phyloP scores from a whole-genome alignment of 2,797 vertebrate genomes.

The Poecile montanus region DNA sequence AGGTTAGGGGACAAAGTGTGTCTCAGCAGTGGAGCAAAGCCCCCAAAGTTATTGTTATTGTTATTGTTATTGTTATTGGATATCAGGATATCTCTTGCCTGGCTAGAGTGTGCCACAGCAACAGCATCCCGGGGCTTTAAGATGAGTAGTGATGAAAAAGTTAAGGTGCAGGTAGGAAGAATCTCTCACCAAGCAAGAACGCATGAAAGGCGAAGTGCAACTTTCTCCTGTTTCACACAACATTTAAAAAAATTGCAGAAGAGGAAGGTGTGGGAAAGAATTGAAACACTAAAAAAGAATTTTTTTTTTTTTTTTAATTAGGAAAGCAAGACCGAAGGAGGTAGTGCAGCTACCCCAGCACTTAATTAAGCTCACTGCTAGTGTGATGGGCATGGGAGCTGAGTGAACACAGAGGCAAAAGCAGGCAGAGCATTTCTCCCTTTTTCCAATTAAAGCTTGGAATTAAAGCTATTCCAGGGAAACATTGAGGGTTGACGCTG shows the following conservation, averaged over 20 bases:
- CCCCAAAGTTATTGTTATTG: neutral
- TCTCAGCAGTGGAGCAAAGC: neutral
- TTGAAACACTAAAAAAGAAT: neutral
- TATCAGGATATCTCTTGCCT: neutral
- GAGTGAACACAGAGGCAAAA: neutral
- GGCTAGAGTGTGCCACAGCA: too few relatives aligned
- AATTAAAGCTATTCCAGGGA: neutral
- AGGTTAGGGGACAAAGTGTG: neutral
- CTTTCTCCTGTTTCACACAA: slow-evolving; percentile 16
- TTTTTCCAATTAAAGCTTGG: neutral
- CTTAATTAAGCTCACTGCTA: neutral
- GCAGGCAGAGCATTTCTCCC: neutral
- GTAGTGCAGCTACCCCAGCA: neutral
- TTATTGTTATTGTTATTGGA: neutral
- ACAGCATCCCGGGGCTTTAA: neutral
- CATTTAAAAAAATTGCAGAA: neutral
- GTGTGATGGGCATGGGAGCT: neutral
- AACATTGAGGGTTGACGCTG: neutral
- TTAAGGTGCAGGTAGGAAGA: neutral
- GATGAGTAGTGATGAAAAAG: neutral
- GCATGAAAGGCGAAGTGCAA: slow-evolving; percentile 14
- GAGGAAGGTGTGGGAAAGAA: neutral
- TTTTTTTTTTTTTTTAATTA: too few relatives aligned
- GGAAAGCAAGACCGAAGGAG: neutral
- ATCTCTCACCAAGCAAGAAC: neutral